A percentile compares a stretch with the other conserved stretches of the same genome.
Evolutionary conservation across 2,113 vertebrate genomes (phyloP).

Genomic region (Hypomesus transpacificus): DNA sequence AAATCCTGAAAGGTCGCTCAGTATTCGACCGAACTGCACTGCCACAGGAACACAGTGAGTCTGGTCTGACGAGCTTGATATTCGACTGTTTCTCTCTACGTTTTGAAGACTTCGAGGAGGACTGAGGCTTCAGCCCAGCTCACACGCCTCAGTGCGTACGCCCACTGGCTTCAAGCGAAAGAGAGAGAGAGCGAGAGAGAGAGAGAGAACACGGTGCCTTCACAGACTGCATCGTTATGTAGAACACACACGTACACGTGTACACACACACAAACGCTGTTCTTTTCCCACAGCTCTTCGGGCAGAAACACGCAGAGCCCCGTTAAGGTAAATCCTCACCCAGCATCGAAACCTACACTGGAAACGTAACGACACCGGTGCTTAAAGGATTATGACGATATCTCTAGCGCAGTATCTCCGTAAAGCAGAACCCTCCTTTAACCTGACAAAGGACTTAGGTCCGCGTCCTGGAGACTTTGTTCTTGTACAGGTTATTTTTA

Average conservation of each 20-base stretch:
- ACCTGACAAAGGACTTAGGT: not conserved
- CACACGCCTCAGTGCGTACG: not conserved
- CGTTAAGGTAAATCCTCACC: no score
- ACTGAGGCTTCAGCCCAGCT: not conserved
- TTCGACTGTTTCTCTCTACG: not conserved
- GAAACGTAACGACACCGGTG: no score
- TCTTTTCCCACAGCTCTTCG: no score
- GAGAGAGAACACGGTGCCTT: conserved; percentile 1
- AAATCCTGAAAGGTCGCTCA: not conserved
- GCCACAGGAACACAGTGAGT: not conserved
- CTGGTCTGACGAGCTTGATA: not conserved
- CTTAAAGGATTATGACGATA: not conserved
- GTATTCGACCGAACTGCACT: not conserved
- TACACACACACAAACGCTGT: not conserved
- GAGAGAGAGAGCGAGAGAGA: conserved; percentile 9
- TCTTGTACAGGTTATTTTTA: not conserved
- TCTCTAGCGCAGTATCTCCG: not conserved
- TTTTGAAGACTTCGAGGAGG: not conserved
- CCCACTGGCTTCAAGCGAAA: not conserved
- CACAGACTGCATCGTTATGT: not conserved
- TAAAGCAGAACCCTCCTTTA: not conserved
- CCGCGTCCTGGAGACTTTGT: not conserved
- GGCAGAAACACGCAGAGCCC: no score
- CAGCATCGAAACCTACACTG: no score
- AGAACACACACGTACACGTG: not conserved